Percentiles rank a stretch among this genome's conserved stretches.
These are phyloP conservation scores for Ornithoptera alexandrae DNA, from an alignment of 2,888 invertebrate species.

Conservation along the genomic window DNA sequence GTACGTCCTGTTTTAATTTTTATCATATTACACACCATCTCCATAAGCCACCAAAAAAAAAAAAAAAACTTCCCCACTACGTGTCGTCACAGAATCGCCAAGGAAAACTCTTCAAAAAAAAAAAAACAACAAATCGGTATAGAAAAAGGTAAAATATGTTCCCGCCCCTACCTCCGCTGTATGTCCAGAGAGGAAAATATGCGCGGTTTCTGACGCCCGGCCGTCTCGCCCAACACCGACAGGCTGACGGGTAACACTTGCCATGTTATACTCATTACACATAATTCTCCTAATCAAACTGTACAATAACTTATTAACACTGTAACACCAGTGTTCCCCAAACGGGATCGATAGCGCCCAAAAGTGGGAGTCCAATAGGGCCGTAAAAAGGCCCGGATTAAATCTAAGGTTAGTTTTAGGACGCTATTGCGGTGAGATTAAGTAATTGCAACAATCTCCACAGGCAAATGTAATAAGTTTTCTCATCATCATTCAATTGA, in stretches of 20 bases:
- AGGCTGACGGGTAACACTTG: conserved; percentile 56
- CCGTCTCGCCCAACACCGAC: conserved; percentile 73
- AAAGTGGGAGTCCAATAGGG: no score
- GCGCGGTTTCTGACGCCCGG: conserved; percentile 73
- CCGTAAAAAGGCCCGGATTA: no score
- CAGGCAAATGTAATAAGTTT: no score
- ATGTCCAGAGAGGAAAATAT: conserved; percentile 77
- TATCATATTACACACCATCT: not conserved
- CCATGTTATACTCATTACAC: conserved; percentile 11
- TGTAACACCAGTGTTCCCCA: not conserved
- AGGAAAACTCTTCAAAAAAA: conserved; percentile 26
- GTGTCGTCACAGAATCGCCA: conserved; percentile 33
- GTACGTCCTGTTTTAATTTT: not conserved
- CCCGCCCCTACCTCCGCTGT: conserved; percentile 65
- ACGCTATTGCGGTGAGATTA: no score
- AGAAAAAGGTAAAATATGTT: conserved; percentile 10
- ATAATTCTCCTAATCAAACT: not conserved
- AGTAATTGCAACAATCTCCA: no score
- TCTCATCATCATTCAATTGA: no score
- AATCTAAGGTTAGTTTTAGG: no score
- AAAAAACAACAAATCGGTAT: conserved; percentile 21
- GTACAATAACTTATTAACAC: not conserved
- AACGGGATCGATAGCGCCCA: no score
- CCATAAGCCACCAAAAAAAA: conserved; percentile 37
- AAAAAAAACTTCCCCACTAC: conserved; percentile 36